Evolutionary conservation across 1,140 invertebrate species (phyloP).

Genomic region (Probaryconus sp.): DNA sequence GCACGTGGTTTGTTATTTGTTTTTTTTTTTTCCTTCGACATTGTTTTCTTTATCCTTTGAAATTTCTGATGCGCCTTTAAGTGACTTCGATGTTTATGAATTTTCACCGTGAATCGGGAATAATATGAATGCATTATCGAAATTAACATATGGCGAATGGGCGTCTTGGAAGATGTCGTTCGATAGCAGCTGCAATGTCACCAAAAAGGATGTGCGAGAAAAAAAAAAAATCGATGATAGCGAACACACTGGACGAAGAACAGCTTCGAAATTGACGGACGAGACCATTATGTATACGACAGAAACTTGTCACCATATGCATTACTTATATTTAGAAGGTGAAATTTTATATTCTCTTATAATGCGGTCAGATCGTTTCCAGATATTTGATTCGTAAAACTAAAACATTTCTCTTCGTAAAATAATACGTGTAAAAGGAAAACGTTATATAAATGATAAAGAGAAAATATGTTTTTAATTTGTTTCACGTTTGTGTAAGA

Average conservation of each 20-base stretch:
- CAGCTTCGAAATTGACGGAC: conserved; percentile 29
- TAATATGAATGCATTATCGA: conserved; percentile 29
- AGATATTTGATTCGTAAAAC: no score
- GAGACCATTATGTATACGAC: conserved; percentile 25
- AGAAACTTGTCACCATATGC: conserved; percentile 33
- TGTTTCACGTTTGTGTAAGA: conserved; percentile 21
- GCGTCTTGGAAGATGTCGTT: conserved; percentile 26
- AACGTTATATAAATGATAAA: no score
- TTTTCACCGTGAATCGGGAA: no score
- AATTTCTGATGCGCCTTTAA: no score
- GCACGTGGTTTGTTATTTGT: not conserved
- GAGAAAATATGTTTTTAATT: not conserved
- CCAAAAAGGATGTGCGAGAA: conserved; percentile 11
- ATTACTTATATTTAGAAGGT: conserved; percentile 12
- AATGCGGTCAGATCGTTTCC: no score
- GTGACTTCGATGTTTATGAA: no score
- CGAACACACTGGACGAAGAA: conserved; percentile 12
- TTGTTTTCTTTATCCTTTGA: no score
- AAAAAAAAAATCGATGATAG: conserved; percentile 40
- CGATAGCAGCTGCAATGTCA: conserved; percentile 35
- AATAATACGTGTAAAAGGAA: no score
- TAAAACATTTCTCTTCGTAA: no score
- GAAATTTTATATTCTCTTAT: no score
- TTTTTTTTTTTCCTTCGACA: not conserved
- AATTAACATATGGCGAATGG: conserved; percentile 29